phyloP scores from a whole-genome alignment of 30 jellyfish, hydroid and myxozoan genomes.

The Calvadosia cruxmelitensis region DNA sequence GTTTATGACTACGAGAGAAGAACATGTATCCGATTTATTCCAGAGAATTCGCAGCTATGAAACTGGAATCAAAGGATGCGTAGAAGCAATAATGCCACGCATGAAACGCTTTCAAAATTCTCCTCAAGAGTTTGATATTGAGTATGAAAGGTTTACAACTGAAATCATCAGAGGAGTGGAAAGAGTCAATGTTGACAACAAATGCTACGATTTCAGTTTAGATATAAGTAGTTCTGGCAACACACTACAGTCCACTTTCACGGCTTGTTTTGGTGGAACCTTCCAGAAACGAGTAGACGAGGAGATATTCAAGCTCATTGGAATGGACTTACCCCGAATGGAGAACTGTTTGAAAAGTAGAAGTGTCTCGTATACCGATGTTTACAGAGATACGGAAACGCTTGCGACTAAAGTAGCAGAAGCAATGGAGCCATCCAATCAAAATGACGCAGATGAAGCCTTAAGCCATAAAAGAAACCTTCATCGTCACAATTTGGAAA shows the following conservation, averaged over 20 bases:
- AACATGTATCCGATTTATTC: no score
- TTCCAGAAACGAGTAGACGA: neutral
- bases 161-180: neutral
- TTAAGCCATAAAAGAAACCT: no score
- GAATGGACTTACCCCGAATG: neutral
- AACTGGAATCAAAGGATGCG: neutral
- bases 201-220: neutral
- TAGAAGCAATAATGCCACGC: neutral
- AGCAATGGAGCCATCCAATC: neutral
- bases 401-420: no score
- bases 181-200: neutral
- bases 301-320: neutral
- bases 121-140: neutral
- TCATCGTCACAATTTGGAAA: no score
- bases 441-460: neutral
- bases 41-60: neutral
- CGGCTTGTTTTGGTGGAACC: neutral
- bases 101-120: neutral
- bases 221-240: neutral
- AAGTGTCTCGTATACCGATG: neutral
- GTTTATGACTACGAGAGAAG: neutral
- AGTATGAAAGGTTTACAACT: neutral
- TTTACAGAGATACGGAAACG: neutral
- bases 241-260: neutral
- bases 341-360: neutral